These are phyloP conservation scores for Sminthurides aquaticus DNA, from an alignment of 2,888 invertebrate species.

Conservation along the genomic window DNA sequence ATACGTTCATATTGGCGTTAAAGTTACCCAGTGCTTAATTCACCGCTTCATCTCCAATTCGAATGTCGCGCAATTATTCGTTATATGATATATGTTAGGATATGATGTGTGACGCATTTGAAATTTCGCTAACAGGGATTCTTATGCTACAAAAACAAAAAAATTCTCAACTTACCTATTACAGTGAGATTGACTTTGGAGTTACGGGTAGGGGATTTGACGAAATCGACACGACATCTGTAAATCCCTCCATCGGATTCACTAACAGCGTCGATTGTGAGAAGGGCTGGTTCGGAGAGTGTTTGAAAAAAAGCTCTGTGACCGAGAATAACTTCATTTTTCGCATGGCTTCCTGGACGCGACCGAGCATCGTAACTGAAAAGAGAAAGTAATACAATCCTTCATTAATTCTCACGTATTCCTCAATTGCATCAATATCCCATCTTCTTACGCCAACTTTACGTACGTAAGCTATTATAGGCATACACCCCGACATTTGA, in stretches of 20 bases:
- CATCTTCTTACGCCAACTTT: too few species aligned
- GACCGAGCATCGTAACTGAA: constrained; percentile 42
- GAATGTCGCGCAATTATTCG: too few species aligned
- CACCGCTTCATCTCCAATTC: too few species aligned
- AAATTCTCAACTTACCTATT: constrained; percentile 76
- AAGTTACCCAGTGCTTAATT: too few species aligned
- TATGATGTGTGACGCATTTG: too few species aligned
- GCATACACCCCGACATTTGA: constrained; percentile 4
- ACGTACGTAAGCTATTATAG: too few species aligned
- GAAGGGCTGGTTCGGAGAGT: constrained; percentile 41
- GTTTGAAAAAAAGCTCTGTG: constrained; percentile 44
- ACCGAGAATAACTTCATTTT: constrained; percentile 44
- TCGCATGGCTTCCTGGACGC: constrained; percentile 41
- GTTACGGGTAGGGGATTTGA: constrained; percentile 80
- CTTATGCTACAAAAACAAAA: too few species aligned
- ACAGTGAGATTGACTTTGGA: constrained; percentile 78
- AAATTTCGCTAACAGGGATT: too few species aligned
- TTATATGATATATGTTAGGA: too few species aligned
- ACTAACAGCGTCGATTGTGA: constrained; percentile 38
- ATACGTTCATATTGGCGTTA: too few species aligned
- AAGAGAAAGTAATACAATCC: constrained; percentile 15
- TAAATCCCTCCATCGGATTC: constrained; percentile 57
- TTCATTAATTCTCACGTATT: background rate
- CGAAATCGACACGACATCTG: constrained; percentile 80
- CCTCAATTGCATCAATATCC: too few species aligned